Percentiles rank a stretch among this genome's conserved stretches.
phyloP scores from a whole-genome alignment of 64 coral and sea anemone species.

The Catalaphyllia jardinei region DNA sequence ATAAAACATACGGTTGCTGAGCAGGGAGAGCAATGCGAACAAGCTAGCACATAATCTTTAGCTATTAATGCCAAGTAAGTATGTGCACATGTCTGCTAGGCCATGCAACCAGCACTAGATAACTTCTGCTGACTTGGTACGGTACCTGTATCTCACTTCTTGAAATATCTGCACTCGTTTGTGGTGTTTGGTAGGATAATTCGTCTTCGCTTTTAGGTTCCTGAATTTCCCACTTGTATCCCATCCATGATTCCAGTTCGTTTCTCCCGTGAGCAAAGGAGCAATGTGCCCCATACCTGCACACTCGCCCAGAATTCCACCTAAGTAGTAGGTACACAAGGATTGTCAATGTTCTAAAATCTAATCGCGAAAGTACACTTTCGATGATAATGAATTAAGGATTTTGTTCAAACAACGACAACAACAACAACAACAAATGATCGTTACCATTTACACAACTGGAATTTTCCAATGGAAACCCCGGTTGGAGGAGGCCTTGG shows the following conservation, averaged over 20 bases:
- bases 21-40: too few species aligned
- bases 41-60: too few species aligned
- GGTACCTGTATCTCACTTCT: not conserved
- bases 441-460: constrained; percentile 26
- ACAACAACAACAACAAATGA: not conserved
- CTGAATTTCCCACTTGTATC: not conserved
- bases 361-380: not conserved
- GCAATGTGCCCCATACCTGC: too few species aligned
- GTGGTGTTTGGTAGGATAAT: not conserved
- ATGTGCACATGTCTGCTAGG: too few species aligned
- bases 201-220: not conserved
- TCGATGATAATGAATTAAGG: too few species aligned
- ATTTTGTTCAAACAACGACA: not conserved
- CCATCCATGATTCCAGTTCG: constrained; percentile 17
- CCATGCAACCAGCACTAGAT: too few species aligned
- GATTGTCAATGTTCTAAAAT: too few species aligned
- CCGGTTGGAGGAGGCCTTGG: not conserved
- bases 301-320: not conserved
- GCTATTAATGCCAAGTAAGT: too few species aligned
- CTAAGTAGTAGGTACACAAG: not conserved
- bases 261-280: too few species aligned
- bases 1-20: too few species aligned
- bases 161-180: not conserved
- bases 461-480: not conserved
- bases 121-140: too few species aligned